Evolutionary conservation across 1,140 invertebrate species (phyloP).

Genomic region (Drosophila varians): DNA sequence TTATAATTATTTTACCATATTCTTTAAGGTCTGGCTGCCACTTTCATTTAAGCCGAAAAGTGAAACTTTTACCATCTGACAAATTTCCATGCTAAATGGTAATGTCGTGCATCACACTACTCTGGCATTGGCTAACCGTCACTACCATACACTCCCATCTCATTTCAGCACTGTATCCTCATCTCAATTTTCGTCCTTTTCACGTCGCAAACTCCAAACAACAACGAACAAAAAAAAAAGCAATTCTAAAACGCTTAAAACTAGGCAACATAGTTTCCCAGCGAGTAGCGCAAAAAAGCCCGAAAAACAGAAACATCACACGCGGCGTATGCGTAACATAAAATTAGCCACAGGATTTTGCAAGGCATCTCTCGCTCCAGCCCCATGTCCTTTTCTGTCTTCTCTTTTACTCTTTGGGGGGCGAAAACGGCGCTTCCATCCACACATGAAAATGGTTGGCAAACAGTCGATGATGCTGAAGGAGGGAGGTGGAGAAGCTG

Average conservation of each 20-base stretch:
- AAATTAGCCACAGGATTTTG: conserved; percentile 68
- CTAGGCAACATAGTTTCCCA: conserved; percentile 68
- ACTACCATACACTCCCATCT: no score
- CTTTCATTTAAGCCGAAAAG: background rate
- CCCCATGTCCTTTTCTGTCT: background rate
- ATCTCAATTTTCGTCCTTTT: conserved; percentile 9
- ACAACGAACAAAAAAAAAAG: conserved; percentile 12
- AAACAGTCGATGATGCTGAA: conserved; percentile 40
- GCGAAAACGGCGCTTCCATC: conserved; percentile 48
- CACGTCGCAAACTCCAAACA: background rate
- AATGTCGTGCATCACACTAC: conserved; percentile 20
- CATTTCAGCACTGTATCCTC: no score
- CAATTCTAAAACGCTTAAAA: conserved; percentile 69
- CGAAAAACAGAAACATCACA: conserved; percentile 43
- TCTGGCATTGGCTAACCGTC: no score
- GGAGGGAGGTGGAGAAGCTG: background rate
- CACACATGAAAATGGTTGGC: conserved; percentile 43
- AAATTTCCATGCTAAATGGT: conserved; percentile 44
- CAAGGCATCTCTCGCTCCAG: conserved; percentile 17
- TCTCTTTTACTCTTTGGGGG: background rate
- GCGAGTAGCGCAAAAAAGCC: conserved; percentile 20
- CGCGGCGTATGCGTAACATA: conserved; percentile 68
- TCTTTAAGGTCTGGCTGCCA: background rate
- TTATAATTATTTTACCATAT: background rate
- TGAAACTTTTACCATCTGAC: conserved; percentile 8